These are phyloP conservation scores for Myotis planiceps DNA, from an alignment of 2,797 vertebrate species.

Conservation along the genomic window DNA sequence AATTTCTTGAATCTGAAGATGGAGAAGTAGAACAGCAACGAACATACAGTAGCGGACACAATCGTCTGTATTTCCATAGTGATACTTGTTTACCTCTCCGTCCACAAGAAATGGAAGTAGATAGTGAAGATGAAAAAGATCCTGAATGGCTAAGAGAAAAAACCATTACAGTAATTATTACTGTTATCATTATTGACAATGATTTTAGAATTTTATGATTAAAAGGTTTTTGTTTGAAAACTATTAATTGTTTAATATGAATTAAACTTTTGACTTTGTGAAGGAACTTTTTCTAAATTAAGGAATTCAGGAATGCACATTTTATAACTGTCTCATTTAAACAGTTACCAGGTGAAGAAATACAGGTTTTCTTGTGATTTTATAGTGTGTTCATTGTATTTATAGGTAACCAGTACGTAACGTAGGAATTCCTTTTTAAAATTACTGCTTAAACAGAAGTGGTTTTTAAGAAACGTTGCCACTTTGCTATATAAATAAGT, in stretches of 20 bases:
- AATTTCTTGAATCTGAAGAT: slow-evolving; percentile 98
- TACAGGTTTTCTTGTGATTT: not conserved
- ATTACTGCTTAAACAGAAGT: not conserved
- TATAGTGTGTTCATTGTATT: not conserved
- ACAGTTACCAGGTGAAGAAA: not conserved
- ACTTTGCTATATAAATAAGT: not conserved
- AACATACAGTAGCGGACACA: slow-evolving; percentile 98
- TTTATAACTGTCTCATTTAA: not conserved
- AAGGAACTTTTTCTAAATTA: slow-evolving; percentile 35
- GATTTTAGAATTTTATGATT: not conserved
- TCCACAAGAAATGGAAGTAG: slow-evolving; percentile 98
- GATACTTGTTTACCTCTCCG: slow-evolving; percentile 98
- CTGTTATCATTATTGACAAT: not conserved
- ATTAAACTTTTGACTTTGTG: slow-evolving; percentile 3
- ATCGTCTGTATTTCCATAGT: slow-evolving; percentile 98
- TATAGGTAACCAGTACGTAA: not conserved
- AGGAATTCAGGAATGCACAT: not conserved
- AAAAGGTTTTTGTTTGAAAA: not conserved
- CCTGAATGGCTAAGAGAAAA: slow-evolving; percentile 98
- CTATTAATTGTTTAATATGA: not conserved
- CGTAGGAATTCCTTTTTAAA: slow-evolving; percentile 27
- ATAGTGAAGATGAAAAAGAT: slow-evolving; percentile 98
- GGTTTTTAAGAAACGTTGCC: slow-evolving; percentile 15
- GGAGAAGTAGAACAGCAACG: slow-evolving; percentile 97
- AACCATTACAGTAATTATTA: slow-evolving; percentile 94